Evolutionary conservation across 2,888 invertebrate genomes (phyloP).

Genomic region (Polyommatus iphigenia): DNA sequence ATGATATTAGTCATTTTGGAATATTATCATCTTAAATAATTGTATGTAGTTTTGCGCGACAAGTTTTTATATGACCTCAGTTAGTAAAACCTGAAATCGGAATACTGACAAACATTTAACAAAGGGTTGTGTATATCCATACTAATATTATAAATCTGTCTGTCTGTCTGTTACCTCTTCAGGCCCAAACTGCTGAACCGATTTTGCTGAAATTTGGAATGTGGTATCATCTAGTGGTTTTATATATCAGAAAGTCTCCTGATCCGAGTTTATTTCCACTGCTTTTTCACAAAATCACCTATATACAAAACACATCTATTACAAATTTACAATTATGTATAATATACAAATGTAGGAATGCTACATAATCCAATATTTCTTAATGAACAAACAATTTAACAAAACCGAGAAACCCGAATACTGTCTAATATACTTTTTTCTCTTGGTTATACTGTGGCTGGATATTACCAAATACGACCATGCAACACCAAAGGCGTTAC

Average conservation of each 20-base stretch:
- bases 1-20: too few relatives aligned
- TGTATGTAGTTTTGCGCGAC: too few relatives aligned
- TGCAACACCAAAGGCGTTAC: conserved; percentile 42
- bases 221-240: too few relatives aligned
- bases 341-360: background rate
- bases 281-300: background rate
- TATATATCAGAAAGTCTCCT: background rate
- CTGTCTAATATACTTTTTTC: conserved; percentile 1
- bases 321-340: background rate
- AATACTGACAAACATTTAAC: background rate
- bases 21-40: too few relatives aligned
- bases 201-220: too few relatives aligned
- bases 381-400: background rate
- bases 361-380: background rate
- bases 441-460: background rate
- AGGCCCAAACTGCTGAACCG: too few relatives aligned
- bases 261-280: background rate
- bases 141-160: too few relatives aligned
- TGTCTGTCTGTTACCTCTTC: too few relatives aligned
- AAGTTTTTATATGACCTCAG: too few relatives aligned
- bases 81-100: background rate
- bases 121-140: background rate
- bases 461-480: conserved; percentile 31
- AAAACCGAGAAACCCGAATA: conserved; percentile 14
- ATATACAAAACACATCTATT: background rate